Base-by-base conservation (phyloP, 2,888 invertebrate species). In the Celastrina argiolus region DNA sequence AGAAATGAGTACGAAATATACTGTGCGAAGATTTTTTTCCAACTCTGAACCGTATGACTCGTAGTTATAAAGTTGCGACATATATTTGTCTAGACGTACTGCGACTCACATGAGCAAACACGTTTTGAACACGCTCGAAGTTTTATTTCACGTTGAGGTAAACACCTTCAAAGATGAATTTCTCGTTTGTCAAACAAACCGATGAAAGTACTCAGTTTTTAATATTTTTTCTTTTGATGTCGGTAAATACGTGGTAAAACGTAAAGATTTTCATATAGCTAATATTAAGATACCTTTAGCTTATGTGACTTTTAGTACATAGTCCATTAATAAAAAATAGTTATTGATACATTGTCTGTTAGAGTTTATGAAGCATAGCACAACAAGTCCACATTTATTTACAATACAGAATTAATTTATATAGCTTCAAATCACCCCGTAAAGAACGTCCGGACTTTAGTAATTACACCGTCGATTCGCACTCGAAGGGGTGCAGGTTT, bases 131-230 rank as follows among this genome's bases (percentile, higher is more conserved):
- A 82, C 79, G 78, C 75, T 79, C 81, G 75, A 82, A 82, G 82
- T 87, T 85, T 86, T 86, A 86, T 87, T 85, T 83, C 83, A 80
- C 80, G 77, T 79, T 74, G 77, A 77, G 76, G 82, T 83, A 87
- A 86, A 85, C 81, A 85, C 79, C 81, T 83, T 81, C 82, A 82
- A 85, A 85, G 81, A 85, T 84, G 83, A 85, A 83, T 85, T 84
- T 84, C 79, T 78, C 78, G 76, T 76, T 83, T 78, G 75, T 80
- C 83, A 86, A 84, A 87, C 80, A 85, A 79, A 82, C 81, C 80
- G 80, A 81, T 80, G 79, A 81, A 81, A 66, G 70, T 72, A 71
- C 70, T 67, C 61, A 66, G 70, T 69, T 82, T 84, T 83, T 81
- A 81, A 81, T 81, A 80, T 78, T 80, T 70, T 81, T 78, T 73